Evolutionary conservation across 2,113 vertebrate species (phyloP).

Genomic region (Pelobates fuscus): DNA sequence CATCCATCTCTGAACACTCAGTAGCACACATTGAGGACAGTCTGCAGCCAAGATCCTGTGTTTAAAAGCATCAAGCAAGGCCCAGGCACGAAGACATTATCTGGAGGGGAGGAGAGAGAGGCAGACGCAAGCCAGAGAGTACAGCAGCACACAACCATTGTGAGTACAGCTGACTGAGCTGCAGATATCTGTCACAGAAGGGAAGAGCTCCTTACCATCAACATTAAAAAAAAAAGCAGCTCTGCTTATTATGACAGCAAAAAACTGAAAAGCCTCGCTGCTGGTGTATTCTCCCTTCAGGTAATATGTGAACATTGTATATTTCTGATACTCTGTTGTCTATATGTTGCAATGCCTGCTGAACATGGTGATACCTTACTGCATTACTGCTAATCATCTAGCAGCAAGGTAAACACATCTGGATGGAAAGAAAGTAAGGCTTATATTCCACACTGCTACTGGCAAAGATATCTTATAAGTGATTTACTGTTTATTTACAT

Average conservation of each 20-base stretch:
- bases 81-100: slow-evolving; percentile 18
- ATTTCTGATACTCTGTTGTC: background rate
- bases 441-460: no score
- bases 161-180: fast-evolving
- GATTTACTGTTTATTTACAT: no score
- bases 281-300: slow-evolving; percentile 51
- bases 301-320: slow-evolving; percentile 48
- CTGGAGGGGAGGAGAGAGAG: slow-evolving; percentile 8
- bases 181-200: background rate
- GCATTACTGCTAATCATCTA: background rate
- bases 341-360: background rate
- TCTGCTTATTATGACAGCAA: slow-evolving; percentile 55
- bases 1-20: background rate
- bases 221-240: background rate
- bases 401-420: no score
- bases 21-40: background rate
- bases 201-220: background rate
- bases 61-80: background rate
- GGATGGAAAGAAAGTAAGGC: no score
- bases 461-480: no score
- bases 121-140: background rate
- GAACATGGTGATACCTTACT: background rate
- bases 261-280: slow-evolving; percentile 53
- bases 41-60: slow-evolving; percentile 38
- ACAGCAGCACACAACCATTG: background rate